Percentiles rank a stretch among this genome's conserved stretches.
Conservation (phyloP, 2,797 vertebrate species). For the Diplodus puntazzo region DNA sequence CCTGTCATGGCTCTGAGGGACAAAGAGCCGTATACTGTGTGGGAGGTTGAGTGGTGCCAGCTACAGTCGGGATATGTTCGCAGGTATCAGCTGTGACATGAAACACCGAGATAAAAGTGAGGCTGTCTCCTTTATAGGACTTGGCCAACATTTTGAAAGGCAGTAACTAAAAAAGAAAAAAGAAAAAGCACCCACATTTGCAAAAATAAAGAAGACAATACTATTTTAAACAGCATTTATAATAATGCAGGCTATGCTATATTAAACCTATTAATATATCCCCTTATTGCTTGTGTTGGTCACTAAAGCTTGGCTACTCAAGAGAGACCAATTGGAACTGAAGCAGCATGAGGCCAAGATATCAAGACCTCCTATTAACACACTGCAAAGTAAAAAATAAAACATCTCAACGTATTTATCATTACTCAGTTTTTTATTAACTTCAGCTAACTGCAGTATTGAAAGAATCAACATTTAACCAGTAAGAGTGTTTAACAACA, state of each 20-base stretch:
- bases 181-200: not conserved
- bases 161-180: not conserved
- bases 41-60: not conserved
- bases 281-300: not conserved
- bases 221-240: not conserved
- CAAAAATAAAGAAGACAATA: not conserved
- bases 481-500: no score
- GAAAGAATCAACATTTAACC: no score
- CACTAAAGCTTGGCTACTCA: not conserved
- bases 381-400: no score
- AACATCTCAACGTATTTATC: no score
- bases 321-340: not conserved
- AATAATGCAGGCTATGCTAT: not conserved
- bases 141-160: not conserved
- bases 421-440: no score
- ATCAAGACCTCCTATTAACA: no score
- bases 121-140: not conserved
- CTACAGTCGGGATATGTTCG: not conserved
- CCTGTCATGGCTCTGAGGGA: not conserved
- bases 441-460: no score
- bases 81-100: not conserved
- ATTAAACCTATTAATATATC: not conserved
- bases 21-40: not conserved
- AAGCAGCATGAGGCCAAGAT: not conserved
- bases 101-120: not conserved